Conservation (phyloP, 2,888 invertebrate genomes). For the Chalcosyrphus nemorum region DNA sequence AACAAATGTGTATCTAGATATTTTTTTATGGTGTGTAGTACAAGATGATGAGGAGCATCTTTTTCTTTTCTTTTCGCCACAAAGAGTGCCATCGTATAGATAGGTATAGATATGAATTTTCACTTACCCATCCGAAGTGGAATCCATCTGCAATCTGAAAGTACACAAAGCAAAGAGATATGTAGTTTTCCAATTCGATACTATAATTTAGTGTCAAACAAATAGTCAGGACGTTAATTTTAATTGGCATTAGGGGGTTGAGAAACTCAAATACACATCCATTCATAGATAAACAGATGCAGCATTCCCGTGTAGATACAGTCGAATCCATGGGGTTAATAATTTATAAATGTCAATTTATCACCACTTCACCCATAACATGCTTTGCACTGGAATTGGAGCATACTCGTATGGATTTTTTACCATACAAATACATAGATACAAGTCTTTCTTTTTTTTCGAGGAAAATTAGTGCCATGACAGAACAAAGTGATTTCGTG, state of each 20-base stretch:
- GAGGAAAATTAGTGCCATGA: constrained; percentile 52
- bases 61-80: not conserved
- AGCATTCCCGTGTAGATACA: not conserved
- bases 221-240: constrained; percentile 59
- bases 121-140: constrained; percentile 13
- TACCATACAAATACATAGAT: not conserved
- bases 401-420: constrained; percentile 52
- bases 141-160: constrained; percentile 51
- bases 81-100: not conserved
- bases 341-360: constrained; percentile 67
- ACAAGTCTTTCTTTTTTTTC: constrained; percentile 35
- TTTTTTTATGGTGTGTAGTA: not conserved
- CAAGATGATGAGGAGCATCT: constrained; percentile 21
- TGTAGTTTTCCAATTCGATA: constrained; percentile 38
- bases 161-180: constrained; percentile 25
- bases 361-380: constrained; percentile 14
- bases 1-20: not conserved
- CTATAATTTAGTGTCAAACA: constrained; percentile 64
- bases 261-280: constrained; percentile 1
- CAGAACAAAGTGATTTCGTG: constrained; percentile 12
- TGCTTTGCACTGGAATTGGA: constrained; percentile 55
- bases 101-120: constrained; percentile 4
- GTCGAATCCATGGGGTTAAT: constrained; percentile 51
- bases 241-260: constrained; percentile 39
- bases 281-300: constrained; percentile 6